Conservation (phyloP, 2,113 vertebrate genomes). For the Bothrops jararaca region DNA sequence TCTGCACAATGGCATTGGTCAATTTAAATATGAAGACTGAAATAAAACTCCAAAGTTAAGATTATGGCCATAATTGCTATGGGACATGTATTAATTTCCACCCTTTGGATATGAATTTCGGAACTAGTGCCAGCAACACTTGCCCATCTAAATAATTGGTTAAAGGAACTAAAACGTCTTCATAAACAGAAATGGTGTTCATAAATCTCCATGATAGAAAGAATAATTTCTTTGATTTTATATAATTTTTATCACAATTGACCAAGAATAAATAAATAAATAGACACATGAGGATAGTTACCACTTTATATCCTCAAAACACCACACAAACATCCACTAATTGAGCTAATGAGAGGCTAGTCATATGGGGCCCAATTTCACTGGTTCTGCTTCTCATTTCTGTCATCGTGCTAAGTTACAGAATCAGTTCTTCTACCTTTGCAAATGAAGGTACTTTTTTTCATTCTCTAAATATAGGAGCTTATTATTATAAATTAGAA, state of each 20-base stretch:
- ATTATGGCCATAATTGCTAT: conserved; percentile 33
- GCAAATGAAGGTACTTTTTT: conserved; percentile 30
- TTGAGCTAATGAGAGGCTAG: conserved; percentile 43
- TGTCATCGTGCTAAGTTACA: conserved; percentile 40
- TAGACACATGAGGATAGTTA: conserved; percentile 37
- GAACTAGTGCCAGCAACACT: conserved; percentile 42
- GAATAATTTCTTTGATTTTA: conserved; percentile 58
- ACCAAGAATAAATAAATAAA: conserved; percentile 63
- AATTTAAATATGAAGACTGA: conserved; percentile 34
- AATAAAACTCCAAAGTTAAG: conserved; percentile 43
- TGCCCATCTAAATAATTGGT: conserved; percentile 27
- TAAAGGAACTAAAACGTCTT: conserved; percentile 35
- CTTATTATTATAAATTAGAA: conserved; percentile 67
- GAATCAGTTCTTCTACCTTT: conserved; percentile 55
- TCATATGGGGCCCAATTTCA: conserved; percentile 34
- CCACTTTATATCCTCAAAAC: conserved; percentile 57
- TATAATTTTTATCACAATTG: conserved; percentile 49
- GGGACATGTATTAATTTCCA: conserved; percentile 40
- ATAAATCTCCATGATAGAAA: conserved; percentile 60
- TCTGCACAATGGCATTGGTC: conserved; percentile 39
- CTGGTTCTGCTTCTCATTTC: conserved; percentile 14
- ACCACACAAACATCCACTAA: conserved; percentile 38
- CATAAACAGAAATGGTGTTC: conserved; percentile 56
- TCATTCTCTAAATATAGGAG: conserved; percentile 63
- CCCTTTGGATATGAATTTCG: conserved; percentile 11